Conservation (phyloP, 2,113 vertebrate genomes). For the Empidonax alnorum region DNA sequence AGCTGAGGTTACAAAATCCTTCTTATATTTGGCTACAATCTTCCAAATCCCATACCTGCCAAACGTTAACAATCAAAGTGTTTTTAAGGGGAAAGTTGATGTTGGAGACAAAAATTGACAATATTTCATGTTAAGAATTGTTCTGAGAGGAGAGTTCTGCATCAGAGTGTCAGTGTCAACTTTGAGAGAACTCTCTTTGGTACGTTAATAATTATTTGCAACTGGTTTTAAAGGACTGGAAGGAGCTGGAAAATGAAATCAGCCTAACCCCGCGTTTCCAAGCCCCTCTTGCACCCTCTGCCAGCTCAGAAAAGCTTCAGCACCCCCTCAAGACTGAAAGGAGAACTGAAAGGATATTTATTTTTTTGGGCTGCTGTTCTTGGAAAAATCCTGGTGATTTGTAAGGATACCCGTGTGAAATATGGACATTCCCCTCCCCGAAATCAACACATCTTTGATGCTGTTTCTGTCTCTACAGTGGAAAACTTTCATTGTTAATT, state of each 20-base stretch:
- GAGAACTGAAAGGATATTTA: background rate
- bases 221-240: background rate
- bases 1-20: conserved; percentile 81
- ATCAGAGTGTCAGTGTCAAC: background rate
- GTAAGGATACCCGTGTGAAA: background rate
- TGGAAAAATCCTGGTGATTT: background rate
- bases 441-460: background rate
- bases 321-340: conserved; percentile 51
- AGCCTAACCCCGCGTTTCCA: background rate
- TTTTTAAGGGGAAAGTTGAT: background rate
- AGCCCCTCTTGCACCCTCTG: background rate
- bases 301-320: background rate
- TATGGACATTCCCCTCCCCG: background rate
- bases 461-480: background rate
- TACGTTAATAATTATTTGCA: background rate
- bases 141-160: background rate
- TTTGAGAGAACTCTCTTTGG: background rate
- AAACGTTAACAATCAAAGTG: background rate
- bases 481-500: background rate
- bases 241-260: background rate
- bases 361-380: background rate
- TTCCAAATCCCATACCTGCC: conserved; percentile 88
- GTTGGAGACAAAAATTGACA: background rate
- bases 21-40: conserved; percentile 86
- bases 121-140: background rate